phyloP scores from a whole-genome alignment of 2,797 vertebrate genomes.

The Danio choprae region DNA sequence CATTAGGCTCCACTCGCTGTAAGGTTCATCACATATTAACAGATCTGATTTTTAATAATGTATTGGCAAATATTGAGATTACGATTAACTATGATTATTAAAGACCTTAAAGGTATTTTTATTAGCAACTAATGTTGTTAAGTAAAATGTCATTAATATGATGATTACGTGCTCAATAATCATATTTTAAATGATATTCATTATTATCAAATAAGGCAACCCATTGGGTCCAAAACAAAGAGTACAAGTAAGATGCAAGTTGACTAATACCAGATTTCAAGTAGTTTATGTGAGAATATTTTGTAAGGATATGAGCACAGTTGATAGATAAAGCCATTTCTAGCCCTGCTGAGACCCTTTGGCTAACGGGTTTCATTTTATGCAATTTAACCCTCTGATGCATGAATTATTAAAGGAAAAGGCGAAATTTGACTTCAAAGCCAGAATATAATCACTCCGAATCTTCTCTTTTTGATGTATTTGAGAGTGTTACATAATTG shows the following conservation, averaged over 20 bases:
- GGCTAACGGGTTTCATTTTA: slow-evolving; percentile 21
- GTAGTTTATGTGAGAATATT: not conserved
- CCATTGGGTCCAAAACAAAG: not conserved
- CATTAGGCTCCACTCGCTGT: not conserved
- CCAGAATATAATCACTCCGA: not conserved
- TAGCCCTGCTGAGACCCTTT: slow-evolving; percentile 46
- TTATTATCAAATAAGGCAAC: not conserved
- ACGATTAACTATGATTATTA: no score
- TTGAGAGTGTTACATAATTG: not conserved
- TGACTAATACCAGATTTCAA: not conserved
- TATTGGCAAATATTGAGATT: no score
- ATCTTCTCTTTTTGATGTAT: slow-evolving; percentile 1
- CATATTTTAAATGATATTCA: not conserved
- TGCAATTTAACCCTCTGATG: slow-evolving; percentile 34
- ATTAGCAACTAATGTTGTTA: no score
- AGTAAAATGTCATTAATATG: no score
- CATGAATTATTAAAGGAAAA: slow-evolving; percentile 11
- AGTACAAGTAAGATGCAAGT: not conserved
- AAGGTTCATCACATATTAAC: no score
- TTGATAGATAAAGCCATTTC: slow-evolving; percentile 12
- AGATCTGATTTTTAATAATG: no score
- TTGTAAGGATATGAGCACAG: not conserved
- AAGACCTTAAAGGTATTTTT: no score
- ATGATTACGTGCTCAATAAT: no score
- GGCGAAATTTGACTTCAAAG: slow-evolving; percentile 5